These are phyloP conservation scores for Coendou prehensilis DNA, from an alignment of 2,797 vertebrate genomes.

Conservation along the genomic window DNA sequence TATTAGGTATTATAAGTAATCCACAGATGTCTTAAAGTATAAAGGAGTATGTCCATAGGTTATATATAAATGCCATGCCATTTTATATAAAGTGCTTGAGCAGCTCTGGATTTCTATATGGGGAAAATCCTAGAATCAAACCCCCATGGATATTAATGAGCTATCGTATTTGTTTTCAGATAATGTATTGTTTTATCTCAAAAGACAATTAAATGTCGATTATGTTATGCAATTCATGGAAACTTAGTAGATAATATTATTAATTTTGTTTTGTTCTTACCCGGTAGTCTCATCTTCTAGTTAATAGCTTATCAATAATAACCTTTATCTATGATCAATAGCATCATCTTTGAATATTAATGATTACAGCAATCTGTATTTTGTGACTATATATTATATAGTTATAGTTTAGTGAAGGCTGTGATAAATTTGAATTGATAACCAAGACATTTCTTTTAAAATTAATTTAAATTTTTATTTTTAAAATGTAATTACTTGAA, in stretches of 20 bases:
- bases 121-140: neutral
- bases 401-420: neutral
- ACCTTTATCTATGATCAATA: neutral
- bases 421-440: neutral
- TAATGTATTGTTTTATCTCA: neutral
- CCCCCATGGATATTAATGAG: neutral
- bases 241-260: neutral
- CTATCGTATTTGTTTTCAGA: neutral
- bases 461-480: slow-evolving; percentile 21
- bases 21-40: neutral
- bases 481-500: slow-evolving; percentile 16
- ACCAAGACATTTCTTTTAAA: slow-evolving; percentile 6
- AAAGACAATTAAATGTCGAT: slow-evolving; percentile 22
- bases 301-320: neutral
- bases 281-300: neutral
- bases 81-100: neutral
- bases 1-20: neutral
- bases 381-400: neutral
- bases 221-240: neutral
- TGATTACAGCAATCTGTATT: neutral
- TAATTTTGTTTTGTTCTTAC: neutral
- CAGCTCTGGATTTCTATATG: neutral
- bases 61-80: neutral
- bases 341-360: neutral
- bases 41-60: neutral